Base-by-base conservation (phyloP, 2,888 invertebrate genomes). In the Campopleginae sp. region DNA sequence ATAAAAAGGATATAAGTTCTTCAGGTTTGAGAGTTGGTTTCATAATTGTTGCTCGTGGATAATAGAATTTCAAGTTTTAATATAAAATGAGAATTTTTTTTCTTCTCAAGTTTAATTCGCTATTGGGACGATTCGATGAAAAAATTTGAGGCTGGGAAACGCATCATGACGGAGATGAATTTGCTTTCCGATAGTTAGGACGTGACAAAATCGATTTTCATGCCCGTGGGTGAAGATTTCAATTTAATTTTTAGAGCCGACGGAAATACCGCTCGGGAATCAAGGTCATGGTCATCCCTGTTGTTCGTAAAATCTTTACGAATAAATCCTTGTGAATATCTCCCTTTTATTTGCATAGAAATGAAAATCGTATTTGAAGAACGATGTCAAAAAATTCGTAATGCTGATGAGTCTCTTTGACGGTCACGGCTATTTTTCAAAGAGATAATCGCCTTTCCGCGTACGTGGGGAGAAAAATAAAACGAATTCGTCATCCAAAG, bases 201-300 rank as follows among this genome's bases (percentile, higher is more conserved):
- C 42, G 42, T 42, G 19, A 42, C 66, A 14, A 19, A 23, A 66
- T 44, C 42, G 66, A 38, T 66, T 66, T 66, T 42, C 66, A 17
- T 6, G 27, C 46, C 44, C 27, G 27, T 14, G 46, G 27, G 27
- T 27, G 27, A 68, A 27, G 17, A 27, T 46, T 46, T 46, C 7
- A 12, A 27, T 44, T 68, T 17, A 8, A 46, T 68, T 38, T 68
- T 42, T 19, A 42, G 42, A 66, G 42, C 19, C 23, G 14, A 42
- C 42, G 23, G 14, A 14, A 14, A 66, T 42, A 14, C 12, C 5
- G 58, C 1, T 14, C 12, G 27, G 14, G 27, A 14, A 27, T 58
- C 12, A 58, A 58, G 27, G 58, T 58, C 58, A 58, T 27, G 27
- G 58, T 58, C 27, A 58, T 54, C 10, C 0, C 2, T 23, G 23